Evolutionary conservation across 2,797 vertebrate genomes (phyloP), one percentile per base, ranked within the genome.

Genomic region (Thunnus albacares): DNA sequence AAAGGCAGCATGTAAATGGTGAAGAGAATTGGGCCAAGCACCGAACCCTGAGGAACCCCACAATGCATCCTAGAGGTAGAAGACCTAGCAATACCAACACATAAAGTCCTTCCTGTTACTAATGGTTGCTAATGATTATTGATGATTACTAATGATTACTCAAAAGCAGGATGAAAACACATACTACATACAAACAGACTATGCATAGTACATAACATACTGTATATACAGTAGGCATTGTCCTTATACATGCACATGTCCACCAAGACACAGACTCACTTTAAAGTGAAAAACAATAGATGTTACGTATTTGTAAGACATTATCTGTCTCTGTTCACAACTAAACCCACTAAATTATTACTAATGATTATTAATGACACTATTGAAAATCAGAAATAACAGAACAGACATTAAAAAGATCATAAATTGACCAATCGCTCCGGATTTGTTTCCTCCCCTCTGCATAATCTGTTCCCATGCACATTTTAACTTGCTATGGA

Each of bases 401-500:
- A 79, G 47, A 75, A 77, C 11, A n/a, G 49, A 69, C 30, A 69
- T 75, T 47, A 30, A 60, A 72, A 66, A 61, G 18, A n/a, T 79
- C 13, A 55, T 56, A 56, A 11, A 75, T 15, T 11, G 55, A 74
- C 61, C 49, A 58, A 15, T 75, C 51, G 41, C 45, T 82, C n/a
- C 26, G 56, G 47, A 65, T 75, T 68, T 65, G 49, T 70, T 79
- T 64, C 56, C 74, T 71, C 57, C 30, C 33, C 33, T 64, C 28
- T 10, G 35, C 35, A 57, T 67, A 56, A 56, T 53, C 60, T 72
- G 30, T 57, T 72, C n/a, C 20, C 59, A 9, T 63, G 58, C 38
- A 83, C 83, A 79, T 82, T 80, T 75, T 65, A 77, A n/a, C 60
- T 57, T 43, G 17, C 67, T 68, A 26, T 12, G 10, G 38, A 38